Percentiles rank a stretch among this genome's conserved stretches.
These are phyloP conservation scores for Araneus ventricosus DNA, from an alignment of 1,140 invertebrate species.

Conservation along the genomic window DNA sequence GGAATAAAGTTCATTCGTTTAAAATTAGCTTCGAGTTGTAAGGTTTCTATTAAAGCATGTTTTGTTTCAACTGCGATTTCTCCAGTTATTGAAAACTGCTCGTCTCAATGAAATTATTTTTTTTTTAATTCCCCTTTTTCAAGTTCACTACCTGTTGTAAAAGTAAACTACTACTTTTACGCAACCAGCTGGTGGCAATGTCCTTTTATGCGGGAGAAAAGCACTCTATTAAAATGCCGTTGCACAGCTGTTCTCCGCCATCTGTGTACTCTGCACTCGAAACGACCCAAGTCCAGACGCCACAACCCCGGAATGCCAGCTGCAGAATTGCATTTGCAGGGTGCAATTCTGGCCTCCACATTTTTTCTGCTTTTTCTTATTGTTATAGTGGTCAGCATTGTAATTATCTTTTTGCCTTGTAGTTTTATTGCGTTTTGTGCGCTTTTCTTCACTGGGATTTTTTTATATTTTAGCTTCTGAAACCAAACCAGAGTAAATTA, in stretches of 20 bases:
- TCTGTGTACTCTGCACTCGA: neutral
- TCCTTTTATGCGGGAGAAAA: neutral
- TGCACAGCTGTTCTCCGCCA: neutral
- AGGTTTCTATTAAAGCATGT: no score
- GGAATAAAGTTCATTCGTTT: no score
- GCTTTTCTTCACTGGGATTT: neutral
- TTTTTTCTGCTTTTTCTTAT: neutral
- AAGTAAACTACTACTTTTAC: neutral
- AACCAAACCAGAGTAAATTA: neutral
- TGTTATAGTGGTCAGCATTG: neutral
- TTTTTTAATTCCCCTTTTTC: neutral
- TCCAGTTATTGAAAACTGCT: neutral
- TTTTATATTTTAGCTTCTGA: neutral
- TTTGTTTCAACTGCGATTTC: no score
- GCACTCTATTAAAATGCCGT: neutral
- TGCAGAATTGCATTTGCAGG: neutral
- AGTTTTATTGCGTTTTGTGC: neutral
- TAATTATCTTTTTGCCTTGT: neutral
- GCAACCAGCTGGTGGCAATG: neutral
- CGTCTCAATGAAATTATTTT: neutral
- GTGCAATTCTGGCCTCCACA: slow-evolving; percentile 17
- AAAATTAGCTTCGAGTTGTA: no score
- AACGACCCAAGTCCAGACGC: neutral
- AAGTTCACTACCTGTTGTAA: neutral
- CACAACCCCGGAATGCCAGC: slow-evolving; percentile 17